Percentiles rank a stretch among this genome's conserved stretches.
Conservation (phyloP, 2,113 vertebrate species). For the Hippopotamus amphibius region DNA sequence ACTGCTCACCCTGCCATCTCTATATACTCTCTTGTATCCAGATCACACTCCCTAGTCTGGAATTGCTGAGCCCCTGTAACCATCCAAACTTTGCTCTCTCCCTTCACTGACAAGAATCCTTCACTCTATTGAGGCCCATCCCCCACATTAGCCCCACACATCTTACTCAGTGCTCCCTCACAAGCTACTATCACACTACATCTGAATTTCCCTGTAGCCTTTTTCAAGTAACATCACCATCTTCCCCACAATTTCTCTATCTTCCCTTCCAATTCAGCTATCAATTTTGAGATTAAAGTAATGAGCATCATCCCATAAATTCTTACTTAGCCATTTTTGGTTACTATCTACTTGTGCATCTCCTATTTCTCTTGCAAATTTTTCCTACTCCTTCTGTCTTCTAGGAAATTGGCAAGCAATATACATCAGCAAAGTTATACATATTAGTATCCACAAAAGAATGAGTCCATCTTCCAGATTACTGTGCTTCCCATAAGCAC, state of each 20-base stretch:
- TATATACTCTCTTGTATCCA: not conserved
- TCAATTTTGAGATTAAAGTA: constrained; percentile 5
- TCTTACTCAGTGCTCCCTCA: not conserved
- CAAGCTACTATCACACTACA: not conserved
- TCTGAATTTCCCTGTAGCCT: not conserved
- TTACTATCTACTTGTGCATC: not conserved
- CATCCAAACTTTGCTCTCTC: not conserved
- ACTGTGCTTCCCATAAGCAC: not conserved
- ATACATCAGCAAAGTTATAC: not conserved
- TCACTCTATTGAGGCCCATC: not conserved
- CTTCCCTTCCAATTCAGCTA: constrained; percentile 6
- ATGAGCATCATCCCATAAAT: not conserved
- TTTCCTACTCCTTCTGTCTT: not conserved
- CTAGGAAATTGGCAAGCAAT: constrained; percentile 39
- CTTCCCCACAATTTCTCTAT: not conserved
- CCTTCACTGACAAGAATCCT: not conserved
- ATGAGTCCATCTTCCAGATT: not conserved
- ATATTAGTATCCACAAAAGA: constrained; percentile 18
- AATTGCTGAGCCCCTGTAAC: not conserved
- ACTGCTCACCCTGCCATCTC: not conserved
- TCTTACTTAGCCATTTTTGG: not conserved
- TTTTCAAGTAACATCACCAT: not conserved
- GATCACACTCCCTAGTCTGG: not conserved
- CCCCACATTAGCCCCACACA: fast-evolving
- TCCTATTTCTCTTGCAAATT: not conserved